Base-by-base conservation (phyloP, 2,113 vertebrate species). In the Gavia stellata region DNA sequence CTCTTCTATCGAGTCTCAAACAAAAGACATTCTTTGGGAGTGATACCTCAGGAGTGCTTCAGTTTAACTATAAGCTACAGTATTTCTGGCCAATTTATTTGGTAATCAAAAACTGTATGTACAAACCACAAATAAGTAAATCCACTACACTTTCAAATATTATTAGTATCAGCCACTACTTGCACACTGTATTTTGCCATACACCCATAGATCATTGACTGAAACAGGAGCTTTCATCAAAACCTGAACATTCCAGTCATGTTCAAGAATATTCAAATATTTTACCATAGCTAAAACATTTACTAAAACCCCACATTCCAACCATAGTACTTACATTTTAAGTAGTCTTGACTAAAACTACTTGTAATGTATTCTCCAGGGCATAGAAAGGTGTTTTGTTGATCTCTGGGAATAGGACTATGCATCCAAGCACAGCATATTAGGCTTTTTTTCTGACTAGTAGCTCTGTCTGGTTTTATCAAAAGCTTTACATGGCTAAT, bases 401-500 rank as follows among this genome's bases (percentile, higher is more conserved):
- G 74, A 88, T 88, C 75, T 96, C 40, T 13, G 52, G 34, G 44
- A 95, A 88, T 40, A 68, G 45, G 81, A 87, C 53, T 58, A 14
- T 58, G 34, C 9, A 72, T 31, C 23, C 26, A 88, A 78, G 58
- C 58, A 94, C 26, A 88, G 71, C 75, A 97, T 93, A 44, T 4
- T 2, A 91, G 75, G 42, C 3, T 14, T 72, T 82, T 83, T 96
- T 89, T 71, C 66, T 94, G 47, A 95, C 52, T 81, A 83, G 73
- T 52, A 85, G 38, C 67, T 88, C 74, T 77, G 38, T 73, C 62
- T 92, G 88, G 62, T 91, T 95, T 95, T 73, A 94, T 89, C 85
- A 94, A 91, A 94, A 97, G 78, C 29, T 81, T 93, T 96, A 34
- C 17, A 45, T 63, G 77, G 45, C 14, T 90, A 58, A 78, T 94